Evolutionary conservation across 2,113 vertebrate species (phyloP).

Genomic region (Emydocephalus ijimae): DNA sequence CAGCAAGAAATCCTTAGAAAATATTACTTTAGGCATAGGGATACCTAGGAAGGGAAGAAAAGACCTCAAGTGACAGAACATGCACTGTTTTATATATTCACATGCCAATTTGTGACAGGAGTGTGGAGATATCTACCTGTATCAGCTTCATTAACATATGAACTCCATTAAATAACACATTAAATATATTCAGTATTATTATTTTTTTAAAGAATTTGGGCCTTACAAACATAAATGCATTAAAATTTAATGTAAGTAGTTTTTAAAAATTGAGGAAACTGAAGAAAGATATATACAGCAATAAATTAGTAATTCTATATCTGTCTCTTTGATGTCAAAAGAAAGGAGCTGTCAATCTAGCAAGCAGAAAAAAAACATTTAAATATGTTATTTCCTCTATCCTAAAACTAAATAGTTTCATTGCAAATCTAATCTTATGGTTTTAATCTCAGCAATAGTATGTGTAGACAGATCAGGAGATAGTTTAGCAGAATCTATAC

Average conservation of each 20-base stretch:
- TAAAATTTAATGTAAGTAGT: neutral
- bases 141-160: neutral
- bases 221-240: neutral
- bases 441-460: neutral
- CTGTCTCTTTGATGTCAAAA: neutral
- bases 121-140: neutral
- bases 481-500: neutral
- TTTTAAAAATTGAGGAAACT: neutral
- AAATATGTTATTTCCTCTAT: neutral
- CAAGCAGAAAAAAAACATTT: neutral
- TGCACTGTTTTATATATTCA: neutral
- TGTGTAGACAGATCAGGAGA: neutral
- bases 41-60: neutral
- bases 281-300: neutral
- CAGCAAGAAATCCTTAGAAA: neutral
- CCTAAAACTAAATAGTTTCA: neutral
- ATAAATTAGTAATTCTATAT: neutral
- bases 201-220: neutral
- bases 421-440: neutral
- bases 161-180: neutral
- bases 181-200: neutral
- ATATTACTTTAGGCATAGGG: conserved; percentile 16
- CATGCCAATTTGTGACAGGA: neutral
- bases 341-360: neutral
- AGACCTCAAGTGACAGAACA: neutral